phyloP scores from a whole-genome alignment of 2,113 vertebrate species.

The Corythornis madagascariensis region DNA sequence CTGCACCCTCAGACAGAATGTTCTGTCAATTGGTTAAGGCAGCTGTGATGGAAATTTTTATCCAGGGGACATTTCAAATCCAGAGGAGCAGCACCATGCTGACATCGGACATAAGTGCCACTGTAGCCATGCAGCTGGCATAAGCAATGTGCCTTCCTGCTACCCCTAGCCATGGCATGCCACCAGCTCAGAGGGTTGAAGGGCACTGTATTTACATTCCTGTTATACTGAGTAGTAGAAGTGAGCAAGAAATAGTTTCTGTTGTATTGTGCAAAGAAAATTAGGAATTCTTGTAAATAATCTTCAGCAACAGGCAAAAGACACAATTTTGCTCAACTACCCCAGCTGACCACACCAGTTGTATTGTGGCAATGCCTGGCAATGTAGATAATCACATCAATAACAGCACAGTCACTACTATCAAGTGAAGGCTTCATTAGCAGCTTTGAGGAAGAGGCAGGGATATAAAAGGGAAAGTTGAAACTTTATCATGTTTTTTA shows the following conservation, averaged over 20 bases:
- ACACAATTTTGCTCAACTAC: background rate
- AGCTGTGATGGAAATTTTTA: constrained; percentile 55
- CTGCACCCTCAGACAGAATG: constrained; percentile 36
- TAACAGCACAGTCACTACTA: background rate
- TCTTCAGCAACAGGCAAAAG: background rate
- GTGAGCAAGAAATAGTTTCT: background rate
- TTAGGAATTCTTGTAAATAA: background rate
- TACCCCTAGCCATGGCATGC: background rate
- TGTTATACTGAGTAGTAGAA: background rate
- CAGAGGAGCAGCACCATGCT: constrained; percentile 17
- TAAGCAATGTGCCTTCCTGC: background rate
- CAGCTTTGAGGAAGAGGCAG: background rate
- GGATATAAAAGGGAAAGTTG: background rate
- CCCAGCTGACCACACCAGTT: background rate
- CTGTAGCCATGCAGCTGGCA: background rate
- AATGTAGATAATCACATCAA: background rate
- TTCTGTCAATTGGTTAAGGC: constrained; percentile 41
- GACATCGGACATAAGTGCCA: background rate
- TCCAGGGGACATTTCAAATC: constrained; percentile 48
- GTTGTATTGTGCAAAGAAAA: background rate
- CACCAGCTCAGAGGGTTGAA: background rate
- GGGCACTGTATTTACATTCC: background rate
- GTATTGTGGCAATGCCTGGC: background rate
- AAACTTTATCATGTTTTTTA: background rate
- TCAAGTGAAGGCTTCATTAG: background rate